These are phyloP conservation scores for Penelope pileata DNA, from an alignment of 2,113 vertebrate genomes.

Conservation along the genomic window DNA sequence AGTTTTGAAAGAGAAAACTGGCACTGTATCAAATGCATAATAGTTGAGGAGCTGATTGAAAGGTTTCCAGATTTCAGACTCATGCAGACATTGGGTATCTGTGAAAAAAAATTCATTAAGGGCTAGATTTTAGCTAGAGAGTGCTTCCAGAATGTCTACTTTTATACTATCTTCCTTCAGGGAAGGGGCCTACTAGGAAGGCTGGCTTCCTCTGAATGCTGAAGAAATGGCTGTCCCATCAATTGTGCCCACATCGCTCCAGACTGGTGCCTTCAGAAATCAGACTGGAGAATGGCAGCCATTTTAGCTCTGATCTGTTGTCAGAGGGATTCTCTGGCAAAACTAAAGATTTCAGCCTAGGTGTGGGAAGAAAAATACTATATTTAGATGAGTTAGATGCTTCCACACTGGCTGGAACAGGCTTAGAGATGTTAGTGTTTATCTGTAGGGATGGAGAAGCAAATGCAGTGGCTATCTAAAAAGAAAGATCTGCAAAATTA, in stretches of 20 bases:
- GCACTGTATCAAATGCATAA: background rate
- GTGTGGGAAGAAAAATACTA: background rate
- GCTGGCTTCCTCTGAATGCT: background rate
- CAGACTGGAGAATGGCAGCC: background rate
- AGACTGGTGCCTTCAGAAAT: background rate
- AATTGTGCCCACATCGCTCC: background rate
- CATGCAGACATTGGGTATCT: background rate
- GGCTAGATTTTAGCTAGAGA: background rate
- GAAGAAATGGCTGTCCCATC: background rate
- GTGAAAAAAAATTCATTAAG: background rate
- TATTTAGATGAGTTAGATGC: background rate
- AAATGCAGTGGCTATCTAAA: conserved; percentile 7
- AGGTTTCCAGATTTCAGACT: conserved; percentile 9
- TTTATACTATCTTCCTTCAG: background rate
- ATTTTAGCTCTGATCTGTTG: background rate
- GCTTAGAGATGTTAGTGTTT: background rate
- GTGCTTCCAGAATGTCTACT: background rate
- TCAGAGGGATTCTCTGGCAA: background rate
- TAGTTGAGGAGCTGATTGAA: background rate
- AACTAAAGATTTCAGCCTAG: background rate
- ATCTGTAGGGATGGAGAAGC: background rate
- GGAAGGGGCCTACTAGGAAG: background rate
- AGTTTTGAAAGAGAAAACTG: background rate
- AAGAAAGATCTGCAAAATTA: conserved; percentile 49
- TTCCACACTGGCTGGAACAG: background rate